These are phyloP conservation scores for Deroptyus accipitrinus DNA, from an alignment of 2,113 vertebrate species.

Conservation along the genomic window DNA sequence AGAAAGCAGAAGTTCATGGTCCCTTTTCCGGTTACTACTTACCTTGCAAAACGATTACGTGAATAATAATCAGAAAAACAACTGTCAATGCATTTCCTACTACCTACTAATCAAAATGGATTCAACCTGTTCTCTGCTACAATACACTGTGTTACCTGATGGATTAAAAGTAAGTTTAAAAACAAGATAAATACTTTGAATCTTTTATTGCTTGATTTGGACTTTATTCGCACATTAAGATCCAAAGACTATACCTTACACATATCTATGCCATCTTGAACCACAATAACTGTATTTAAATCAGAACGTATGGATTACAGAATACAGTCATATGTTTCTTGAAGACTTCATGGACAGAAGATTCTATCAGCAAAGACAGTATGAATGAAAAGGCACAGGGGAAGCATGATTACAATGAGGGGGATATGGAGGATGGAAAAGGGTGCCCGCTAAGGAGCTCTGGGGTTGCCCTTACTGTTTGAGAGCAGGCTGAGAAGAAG, in stretches of 20 bases:
- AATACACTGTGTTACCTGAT: fast-evolving
- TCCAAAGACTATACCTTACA: neutral
- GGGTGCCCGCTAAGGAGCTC: neutral
- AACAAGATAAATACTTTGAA: neutral
- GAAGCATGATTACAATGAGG: neutral
- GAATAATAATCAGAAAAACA: neutral
- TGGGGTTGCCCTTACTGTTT: neutral
- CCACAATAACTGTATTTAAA: neutral
- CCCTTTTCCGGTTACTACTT: neutral
- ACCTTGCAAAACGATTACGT: neutral
- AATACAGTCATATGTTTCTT: neutral
- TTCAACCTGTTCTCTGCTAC: neutral
- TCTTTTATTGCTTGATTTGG: neutral
- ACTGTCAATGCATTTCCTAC: neutral
- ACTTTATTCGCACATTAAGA: neutral
- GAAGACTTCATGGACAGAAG: neutral
- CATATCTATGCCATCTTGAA: neutral
- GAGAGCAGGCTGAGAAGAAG: neutral
- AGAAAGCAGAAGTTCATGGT: neutral
- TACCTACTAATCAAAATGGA: neutral
- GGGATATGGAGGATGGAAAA: neutral
- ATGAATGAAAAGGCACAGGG: neutral
- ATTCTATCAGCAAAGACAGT: neutral
- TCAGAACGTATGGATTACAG: neutral
- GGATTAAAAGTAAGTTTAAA: neutral